These are phyloP conservation scores for Meganola albula DNA, from an alignment of 2,888 invertebrate genomes.

Conservation along the genomic window DNA sequence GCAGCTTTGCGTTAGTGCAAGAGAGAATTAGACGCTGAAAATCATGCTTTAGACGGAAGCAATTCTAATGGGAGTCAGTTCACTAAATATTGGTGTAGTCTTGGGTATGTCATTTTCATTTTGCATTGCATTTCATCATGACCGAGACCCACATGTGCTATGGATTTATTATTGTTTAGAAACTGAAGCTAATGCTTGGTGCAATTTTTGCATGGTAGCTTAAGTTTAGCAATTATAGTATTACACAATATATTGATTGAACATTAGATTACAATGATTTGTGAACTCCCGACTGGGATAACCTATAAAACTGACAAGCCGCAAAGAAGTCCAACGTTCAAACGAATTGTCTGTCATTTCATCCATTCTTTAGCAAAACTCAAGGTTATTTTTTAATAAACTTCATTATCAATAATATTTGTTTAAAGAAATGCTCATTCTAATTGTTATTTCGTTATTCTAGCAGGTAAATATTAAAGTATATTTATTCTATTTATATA, in stretches of 20 bases:
- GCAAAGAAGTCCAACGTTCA: conserved; percentile 64
- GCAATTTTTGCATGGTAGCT: conserved; percentile 48
- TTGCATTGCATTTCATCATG: conserved; percentile 65
- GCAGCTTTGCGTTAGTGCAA: conserved; percentile 55
- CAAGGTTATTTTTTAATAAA: conserved; percentile 45
- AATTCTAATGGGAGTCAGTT: conserved; percentile 53
- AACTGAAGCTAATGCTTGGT: conserved; percentile 52
- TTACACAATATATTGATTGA: conserved; percentile 31
- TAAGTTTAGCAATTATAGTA: conserved; percentile 32
- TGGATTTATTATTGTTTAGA: conserved; percentile 66
- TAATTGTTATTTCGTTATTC: too few relatives aligned
- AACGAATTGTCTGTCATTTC: conserved; percentile 50
- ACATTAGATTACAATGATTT: conserved; percentile 31
- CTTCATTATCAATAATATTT: conserved; percentile 5
- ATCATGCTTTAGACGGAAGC: conserved; percentile 54
- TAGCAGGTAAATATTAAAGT: too few relatives aligned
- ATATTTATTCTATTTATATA: too few relatives aligned
- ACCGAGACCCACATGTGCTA: conserved; percentile 72
- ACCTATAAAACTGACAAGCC: conserved; percentile 69
- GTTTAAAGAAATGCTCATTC: too few relatives aligned
- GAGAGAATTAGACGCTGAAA: conserved; percentile 55
- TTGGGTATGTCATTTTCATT: conserved; percentile 70
- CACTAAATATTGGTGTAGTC: conserved; percentile 44
- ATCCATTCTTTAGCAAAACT: conserved; percentile 42
- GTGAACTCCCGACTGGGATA: conserved; percentile 39